Percentiles rank a stretch among this genome's conserved stretches.
Conservation (phyloP, 2,888 invertebrate species). For the Tortrix viridana region DNA sequence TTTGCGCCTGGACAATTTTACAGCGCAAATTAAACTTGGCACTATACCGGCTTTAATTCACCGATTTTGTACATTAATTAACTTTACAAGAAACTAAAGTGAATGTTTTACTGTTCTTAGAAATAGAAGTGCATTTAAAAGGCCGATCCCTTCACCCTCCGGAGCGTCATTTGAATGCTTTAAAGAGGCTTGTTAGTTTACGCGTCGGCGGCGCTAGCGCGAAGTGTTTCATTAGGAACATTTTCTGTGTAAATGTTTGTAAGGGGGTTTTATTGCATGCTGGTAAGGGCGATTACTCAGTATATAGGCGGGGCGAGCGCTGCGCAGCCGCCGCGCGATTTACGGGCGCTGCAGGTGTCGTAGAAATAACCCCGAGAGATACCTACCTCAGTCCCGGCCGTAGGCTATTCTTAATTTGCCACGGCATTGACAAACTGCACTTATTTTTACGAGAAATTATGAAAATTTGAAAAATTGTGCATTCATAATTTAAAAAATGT, state of each 20-base stretch:
- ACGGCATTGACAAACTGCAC: background rate
- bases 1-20: conserved; percentile 34
- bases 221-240: conserved; percentile 44
- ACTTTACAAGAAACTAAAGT: background rate
- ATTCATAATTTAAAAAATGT: too few species aligned
- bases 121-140: conserved; percentile 2
- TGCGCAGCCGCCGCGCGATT: conserved; percentile 48
- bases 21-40: conserved; percentile 23
- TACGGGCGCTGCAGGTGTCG: conserved; percentile 61
- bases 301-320: conserved; percentile 31
- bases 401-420: conserved; percentile 18
- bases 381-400: background rate
- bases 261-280: conserved; percentile 51
- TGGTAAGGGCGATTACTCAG: conserved; percentile 50
- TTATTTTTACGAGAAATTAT: too few species aligned
- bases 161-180: conserved; percentile 11
- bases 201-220: conserved; percentile 8
- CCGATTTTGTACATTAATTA: background rate
- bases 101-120: background rate
- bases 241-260: conserved; percentile 52
- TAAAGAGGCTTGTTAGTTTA: conserved; percentile 8
- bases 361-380: conserved; percentile 29
- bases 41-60: background rate
- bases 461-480: too few species aligned
- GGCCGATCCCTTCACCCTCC: background rate